Conservation (phyloP, 2,113 vertebrate species). For the Xiphorhynchus elegans region DNA sequence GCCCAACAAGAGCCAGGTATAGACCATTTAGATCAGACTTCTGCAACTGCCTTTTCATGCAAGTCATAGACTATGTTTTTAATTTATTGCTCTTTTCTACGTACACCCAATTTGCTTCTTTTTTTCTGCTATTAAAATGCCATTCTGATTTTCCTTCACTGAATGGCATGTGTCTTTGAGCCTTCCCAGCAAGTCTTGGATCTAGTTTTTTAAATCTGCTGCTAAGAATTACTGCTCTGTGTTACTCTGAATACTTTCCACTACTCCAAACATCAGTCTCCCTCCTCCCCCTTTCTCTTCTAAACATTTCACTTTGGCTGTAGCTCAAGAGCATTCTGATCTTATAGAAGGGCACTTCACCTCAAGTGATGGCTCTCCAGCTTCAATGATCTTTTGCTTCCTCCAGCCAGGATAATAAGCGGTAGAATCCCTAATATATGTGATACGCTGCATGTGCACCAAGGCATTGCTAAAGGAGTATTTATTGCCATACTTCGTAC, state of each 20-base stretch:
- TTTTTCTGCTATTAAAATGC: neutral
- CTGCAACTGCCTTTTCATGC: neutral
- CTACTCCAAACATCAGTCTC: neutral
- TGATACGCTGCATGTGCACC: neutral
- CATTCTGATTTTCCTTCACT: neutral
- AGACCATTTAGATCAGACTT: neutral
- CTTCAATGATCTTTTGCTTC: neutral
- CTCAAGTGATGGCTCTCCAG: neutral
- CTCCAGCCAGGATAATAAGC: neutral
- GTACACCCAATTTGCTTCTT: neutral
- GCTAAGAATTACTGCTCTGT: neutral
- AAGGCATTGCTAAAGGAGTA: neutral
- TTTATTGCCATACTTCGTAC: neutral
- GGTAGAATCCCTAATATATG: neutral
- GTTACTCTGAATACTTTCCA: neutral
- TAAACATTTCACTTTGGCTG: neutral
- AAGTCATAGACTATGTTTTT: neutral
- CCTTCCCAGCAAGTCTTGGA: neutral
- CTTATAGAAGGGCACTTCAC: neutral
- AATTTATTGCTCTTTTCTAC: neutral
- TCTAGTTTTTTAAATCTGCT: neutral
- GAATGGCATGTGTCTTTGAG: neutral
- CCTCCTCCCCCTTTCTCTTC: neutral
- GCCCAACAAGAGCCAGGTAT: neutral
- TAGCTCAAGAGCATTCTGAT: neutral